These are phyloP conservation scores for Stichopus chloronotus DNA, from an alignment of 35 echinoderm and acorn worm genomes.

Conservation along the genomic window DNA sequence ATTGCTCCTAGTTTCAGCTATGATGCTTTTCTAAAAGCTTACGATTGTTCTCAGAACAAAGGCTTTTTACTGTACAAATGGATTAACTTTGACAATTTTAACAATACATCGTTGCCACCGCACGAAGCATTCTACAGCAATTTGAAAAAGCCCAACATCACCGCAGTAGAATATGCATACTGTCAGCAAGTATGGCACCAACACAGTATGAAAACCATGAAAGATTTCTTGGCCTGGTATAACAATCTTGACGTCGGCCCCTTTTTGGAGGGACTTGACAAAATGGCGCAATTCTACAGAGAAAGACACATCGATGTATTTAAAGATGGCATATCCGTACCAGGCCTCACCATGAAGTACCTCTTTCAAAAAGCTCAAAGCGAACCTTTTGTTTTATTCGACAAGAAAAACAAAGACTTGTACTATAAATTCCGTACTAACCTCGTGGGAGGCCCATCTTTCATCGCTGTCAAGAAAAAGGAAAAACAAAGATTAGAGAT, in stretches of 20 bases:
- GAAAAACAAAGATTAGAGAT: constrained; percentile 41
- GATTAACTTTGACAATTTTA: constrained; percentile 4
- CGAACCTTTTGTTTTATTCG: constrained; percentile 35
- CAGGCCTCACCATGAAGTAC: constrained; percentile 59
- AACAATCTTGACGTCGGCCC: constrained; percentile 49
- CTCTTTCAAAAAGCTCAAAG: no score
- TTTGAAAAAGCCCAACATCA: background rate
- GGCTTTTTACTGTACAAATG: background rate
- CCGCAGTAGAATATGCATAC: background rate
- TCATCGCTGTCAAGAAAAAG: constrained; percentile 37
- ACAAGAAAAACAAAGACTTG: constrained; percentile 34
- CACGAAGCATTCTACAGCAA: background rate
- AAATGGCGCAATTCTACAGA: constrained; percentile 52
- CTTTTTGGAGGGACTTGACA: constrained; percentile 42
- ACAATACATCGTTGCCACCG: background rate
- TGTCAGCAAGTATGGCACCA: background rate
- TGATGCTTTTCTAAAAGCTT: no score
- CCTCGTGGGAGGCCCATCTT: constrained; percentile 63
- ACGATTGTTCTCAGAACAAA: background rate
- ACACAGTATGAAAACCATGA: background rate
- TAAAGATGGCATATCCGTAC: constrained; percentile 70
- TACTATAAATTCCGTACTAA: constrained; percentile 47
- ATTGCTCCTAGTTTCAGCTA: background rate
- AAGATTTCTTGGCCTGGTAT: constrained; percentile 56
- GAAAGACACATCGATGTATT: constrained; percentile 51